phyloP scores from a whole-genome alignment of 1,140 invertebrate species.

The Drosophila hydei region DNA sequence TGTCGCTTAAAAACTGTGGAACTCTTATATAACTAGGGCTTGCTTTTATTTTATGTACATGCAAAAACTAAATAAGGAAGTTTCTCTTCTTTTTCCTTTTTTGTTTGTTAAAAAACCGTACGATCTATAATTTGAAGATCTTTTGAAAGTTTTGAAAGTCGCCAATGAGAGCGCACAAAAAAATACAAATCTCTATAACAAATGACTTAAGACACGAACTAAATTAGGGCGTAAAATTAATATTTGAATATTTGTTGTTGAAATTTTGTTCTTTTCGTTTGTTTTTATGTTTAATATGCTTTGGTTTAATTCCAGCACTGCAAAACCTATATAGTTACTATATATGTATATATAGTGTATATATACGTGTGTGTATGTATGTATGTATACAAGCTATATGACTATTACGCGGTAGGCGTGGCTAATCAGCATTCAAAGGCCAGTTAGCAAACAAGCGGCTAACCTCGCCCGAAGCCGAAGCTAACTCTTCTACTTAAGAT shows the following conservation, averaged over 20 bases:
- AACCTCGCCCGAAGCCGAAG: slow-evolving; percentile 74
- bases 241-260: slow-evolving; percentile 36
- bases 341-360: slow-evolving; percentile 11
- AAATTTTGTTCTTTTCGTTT: slow-evolving; percentile 15
- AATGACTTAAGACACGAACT: slow-evolving; percentile 83
- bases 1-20: slow-evolving; percentile 37
- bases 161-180: slow-evolving; percentile 57
- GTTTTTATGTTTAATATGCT: slow-evolving; percentile 60
- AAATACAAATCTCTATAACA: slow-evolving; percentile 77
- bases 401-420: slow-evolving; percentile 63
- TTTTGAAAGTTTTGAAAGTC: slow-evolving; percentile 74
- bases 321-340: slow-evolving; percentile 44
- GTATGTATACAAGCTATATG: slow-evolving; percentile 46
- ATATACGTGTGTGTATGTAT: background rate
- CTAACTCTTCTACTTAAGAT: slow-evolving; percentile 22
- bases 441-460: slow-evolving; percentile 63
- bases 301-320: slow-evolving; percentile 84
- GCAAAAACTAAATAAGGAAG: slow-evolving; percentile 57
- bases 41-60: slow-evolving; percentile 68
- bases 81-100: slow-evolving; percentile 9
- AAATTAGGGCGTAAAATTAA: slow-evolving; percentile 29
- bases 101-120: slow-evolving; percentile 44
- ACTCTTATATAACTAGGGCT: slow-evolving; percentile 18
- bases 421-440: slow-evolving; percentile 56
- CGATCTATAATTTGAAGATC: slow-evolving; percentile 77